Percentiles rank a stretch among this genome's conserved stretches.
phyloP scores from a whole-genome alignment of 2,888 invertebrate species.

The Cephus pulcher region DNA sequence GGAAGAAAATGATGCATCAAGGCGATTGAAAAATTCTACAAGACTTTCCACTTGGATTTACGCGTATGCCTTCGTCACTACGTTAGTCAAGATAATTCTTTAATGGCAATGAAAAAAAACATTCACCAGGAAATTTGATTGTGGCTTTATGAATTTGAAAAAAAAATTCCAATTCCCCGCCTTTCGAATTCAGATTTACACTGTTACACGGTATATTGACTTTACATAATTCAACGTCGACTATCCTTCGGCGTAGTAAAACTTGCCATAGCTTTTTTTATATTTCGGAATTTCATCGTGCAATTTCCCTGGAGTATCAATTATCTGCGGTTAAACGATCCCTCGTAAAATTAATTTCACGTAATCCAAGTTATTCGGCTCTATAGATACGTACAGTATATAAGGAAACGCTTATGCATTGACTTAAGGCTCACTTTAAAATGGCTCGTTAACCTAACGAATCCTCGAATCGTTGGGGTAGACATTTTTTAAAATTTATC shows the following conservation, averaged over 20 bases:
- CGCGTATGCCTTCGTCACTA: not conserved
- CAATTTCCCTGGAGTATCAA: conserved; percentile 6
- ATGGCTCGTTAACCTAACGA: not conserved
- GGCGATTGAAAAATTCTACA: not conserved
- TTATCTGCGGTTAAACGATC: not conserved
- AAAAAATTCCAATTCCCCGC: not conserved
- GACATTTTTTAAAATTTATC: not conserved
- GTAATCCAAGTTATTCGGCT: not conserved
- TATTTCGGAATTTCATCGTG: not conserved
- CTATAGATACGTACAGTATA: not conserved
- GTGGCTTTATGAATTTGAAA: not conserved
- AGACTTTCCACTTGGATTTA: not conserved
- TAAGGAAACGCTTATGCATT: not conserved
- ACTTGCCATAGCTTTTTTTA: not conserved
- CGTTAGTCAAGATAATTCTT: not conserved
- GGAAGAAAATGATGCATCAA: not conserved
- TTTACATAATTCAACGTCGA: not conserved
- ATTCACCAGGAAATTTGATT: not conserved
- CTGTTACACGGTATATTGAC: not conserved
- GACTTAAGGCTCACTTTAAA: not conserved
- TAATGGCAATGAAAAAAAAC: not conserved
- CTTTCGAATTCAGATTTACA: not conserved
- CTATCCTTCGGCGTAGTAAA: not conserved
- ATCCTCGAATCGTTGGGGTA: not conserved
- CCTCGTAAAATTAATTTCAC: not conserved